phyloP scores from a whole-genome alignment of 2,113 vertebrate species.

The Cricetomys ansorgei region DNA sequence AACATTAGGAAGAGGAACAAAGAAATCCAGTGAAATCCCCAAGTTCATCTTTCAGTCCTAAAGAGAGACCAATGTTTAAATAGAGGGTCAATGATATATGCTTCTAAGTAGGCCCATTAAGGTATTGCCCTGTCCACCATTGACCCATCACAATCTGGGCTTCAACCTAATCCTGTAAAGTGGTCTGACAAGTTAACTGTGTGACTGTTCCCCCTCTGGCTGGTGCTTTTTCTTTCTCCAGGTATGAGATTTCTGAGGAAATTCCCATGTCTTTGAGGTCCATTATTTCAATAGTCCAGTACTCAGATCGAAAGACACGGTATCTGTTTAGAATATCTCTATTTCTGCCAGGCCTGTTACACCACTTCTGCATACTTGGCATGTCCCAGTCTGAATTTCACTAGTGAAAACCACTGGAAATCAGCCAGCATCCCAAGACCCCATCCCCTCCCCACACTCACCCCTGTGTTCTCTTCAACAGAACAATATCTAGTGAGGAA shows the following conservation, averaged over 20 bases:
- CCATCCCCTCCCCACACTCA: slow-evolving; percentile 43
- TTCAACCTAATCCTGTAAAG: neutral
- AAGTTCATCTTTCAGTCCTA: neutral
- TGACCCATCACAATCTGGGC: neutral
- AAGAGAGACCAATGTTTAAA: neutral
- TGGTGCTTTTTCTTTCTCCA: neutral
- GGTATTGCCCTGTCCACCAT: neutral
- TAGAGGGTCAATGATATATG: neutral
- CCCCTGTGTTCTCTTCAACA: slow-evolving; percentile 16
- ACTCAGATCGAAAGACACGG: neutral
- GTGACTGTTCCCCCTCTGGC: neutral
- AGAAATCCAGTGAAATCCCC: neutral
- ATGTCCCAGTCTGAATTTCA: slow-evolving; percentile 65
- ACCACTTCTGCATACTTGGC: slow-evolving; percentile 45
- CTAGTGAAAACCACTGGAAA: slow-evolving; percentile 38
- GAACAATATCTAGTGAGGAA: neutral
- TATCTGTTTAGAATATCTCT: neutral
- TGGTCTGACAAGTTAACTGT: neutral
- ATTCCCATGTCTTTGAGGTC: neutral
- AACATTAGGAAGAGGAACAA: neutral
- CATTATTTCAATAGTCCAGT: neutral
- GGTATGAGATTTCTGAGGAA: neutral
- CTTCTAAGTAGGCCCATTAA: neutral
- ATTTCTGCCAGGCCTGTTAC: neutral
- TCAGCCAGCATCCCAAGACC: slow-evolving; percentile 55